Percentiles rank a stretch among this genome's conserved stretches.
phyloP scores from a whole-genome alignment of 2,888 invertebrate genomes.

The Silvanus unidentatus region DNA sequence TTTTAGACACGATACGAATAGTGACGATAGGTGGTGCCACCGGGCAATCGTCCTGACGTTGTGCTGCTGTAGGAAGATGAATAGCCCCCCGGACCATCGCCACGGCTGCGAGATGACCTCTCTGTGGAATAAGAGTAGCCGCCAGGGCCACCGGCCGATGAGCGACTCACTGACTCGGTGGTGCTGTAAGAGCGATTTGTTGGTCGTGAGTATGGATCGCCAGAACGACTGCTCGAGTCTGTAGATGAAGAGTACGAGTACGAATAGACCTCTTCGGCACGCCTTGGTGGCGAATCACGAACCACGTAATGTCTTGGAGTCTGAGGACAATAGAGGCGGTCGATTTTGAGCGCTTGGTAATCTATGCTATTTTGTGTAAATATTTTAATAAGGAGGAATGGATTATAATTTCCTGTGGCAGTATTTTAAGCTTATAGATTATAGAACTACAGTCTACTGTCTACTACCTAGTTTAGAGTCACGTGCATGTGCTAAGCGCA shows the following conservation, averaged over 20 bases:
- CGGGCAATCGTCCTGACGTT: constrained; percentile 73
- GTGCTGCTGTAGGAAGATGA: constrained; percentile 70
- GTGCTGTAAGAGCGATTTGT: constrained; percentile 59
- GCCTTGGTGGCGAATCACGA: constrained; percentile 66
- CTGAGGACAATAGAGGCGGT: constrained; percentile 72
- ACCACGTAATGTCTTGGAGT: constrained; percentile 85
- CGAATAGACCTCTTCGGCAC: constrained; percentile 78
- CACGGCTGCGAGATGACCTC: constrained; percentile 63
- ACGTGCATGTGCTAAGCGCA: too few relatives aligned
- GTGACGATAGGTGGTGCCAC: constrained; percentile 77
- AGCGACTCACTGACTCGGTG: constrained; percentile 60
- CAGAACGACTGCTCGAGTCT: constrained; percentile 47
- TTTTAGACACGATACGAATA: constrained; percentile 80
- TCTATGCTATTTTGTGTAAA: too few relatives aligned
- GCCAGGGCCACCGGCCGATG: constrained; percentile 62
- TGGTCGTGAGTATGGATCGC: constrained; percentile 56
- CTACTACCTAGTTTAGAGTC: too few relatives aligned
- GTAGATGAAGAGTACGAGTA: constrained; percentile 69
- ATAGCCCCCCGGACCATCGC: constrained; percentile 73
- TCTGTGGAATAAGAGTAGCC: constrained; percentile 67
- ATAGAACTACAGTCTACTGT: too few relatives aligned
- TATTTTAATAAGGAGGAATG: too few relatives aligned
- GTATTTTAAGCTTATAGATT: too few relatives aligned
- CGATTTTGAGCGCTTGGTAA: too few relatives aligned
- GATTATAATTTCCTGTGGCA: too few relatives aligned